These are phyloP conservation scores for Prosopocoilus inquinatus DNA, from an alignment of 2,888 invertebrate genomes.

Conservation along the genomic window DNA sequence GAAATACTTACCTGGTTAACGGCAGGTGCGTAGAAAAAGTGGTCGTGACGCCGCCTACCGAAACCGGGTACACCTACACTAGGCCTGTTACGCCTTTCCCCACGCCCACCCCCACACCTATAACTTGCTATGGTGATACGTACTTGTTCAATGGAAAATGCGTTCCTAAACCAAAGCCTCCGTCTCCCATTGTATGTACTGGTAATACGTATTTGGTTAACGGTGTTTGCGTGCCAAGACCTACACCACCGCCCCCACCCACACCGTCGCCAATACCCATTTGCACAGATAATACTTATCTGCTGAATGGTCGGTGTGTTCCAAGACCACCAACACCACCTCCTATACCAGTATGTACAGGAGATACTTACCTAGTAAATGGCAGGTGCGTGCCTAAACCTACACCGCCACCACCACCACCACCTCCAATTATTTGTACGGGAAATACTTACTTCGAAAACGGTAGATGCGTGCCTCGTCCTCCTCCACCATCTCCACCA, in stretches of 20 bases:
- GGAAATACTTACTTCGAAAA: conserved; percentile 4
- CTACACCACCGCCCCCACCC: conserved; percentile 10
- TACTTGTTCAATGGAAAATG: conserved; percentile 6
- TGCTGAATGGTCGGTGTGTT: conserved; percentile 9
- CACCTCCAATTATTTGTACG: not conserved
- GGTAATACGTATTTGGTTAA: conserved; percentile 18
- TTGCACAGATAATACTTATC: not conserved
- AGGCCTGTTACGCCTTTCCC: not conserved
- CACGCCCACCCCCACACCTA: not conserved
- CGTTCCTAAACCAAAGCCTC: not conserved
- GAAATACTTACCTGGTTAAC: conserved; percentile 3
- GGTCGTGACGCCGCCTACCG: not conserved
- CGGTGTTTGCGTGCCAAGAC: conserved; percentile 19
- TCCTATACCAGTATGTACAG: not conserved
- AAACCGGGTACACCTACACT: not conserved
- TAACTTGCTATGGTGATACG: not conserved
- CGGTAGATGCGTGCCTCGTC: conserved; percentile 6
- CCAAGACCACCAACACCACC: conserved; percentile 1
- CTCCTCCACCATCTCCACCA: too few relatives aligned
- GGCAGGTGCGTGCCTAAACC: conserved; percentile 12
- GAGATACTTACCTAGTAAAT: not conserved
- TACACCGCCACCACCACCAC: conserved; percentile 6
- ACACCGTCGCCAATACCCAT: not conserved
- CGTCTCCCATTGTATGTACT: not conserved
- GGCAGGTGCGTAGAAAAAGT: not conserved